phyloP scores from a whole-genome alignment of 2,113 vertebrate species.

The Psittacara wagleri region DNA sequence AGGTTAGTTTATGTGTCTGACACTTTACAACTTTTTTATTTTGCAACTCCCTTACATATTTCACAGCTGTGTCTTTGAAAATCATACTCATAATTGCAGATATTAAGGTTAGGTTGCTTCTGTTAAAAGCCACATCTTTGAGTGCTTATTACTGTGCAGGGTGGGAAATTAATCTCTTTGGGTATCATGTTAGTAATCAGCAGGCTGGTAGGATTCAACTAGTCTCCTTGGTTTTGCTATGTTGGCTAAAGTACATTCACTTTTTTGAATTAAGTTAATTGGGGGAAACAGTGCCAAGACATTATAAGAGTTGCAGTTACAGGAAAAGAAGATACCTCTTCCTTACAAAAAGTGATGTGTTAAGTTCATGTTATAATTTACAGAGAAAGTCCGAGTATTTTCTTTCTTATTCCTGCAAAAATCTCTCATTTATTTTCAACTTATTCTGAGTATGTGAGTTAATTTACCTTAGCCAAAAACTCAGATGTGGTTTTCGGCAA shows the following conservation, averaged over 20 bases:
- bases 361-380: not conserved
- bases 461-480: not conserved
- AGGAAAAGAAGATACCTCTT: not conserved
- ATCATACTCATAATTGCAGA: slow-evolving; percentile 19
- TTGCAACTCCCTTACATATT: slow-evolving; percentile 17
- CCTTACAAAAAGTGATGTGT: not conserved
- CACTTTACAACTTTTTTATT: slow-evolving; percentile 9
- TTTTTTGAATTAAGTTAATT: not conserved
- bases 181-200: not conserved
- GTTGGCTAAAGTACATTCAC: not conserved
- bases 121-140: slow-evolving; percentile 24
- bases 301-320: not conserved
- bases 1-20: not conserved
- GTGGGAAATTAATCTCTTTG: not conserved
- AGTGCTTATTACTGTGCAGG: not conserved
- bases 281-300: not conserved
- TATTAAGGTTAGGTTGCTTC: slow-evolving; percentile 30
- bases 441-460: not conserved
- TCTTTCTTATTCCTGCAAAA: not conserved
- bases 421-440: not conserved
- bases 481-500: not conserved
- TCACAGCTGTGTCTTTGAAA: slow-evolving; percentile 28
- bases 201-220: not conserved
- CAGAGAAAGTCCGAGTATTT: not conserved
- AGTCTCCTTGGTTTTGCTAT: not conserved